Conservation (phyloP, 2,797 vertebrate genomes). For the Coccyzus lansbergi region DNA sequence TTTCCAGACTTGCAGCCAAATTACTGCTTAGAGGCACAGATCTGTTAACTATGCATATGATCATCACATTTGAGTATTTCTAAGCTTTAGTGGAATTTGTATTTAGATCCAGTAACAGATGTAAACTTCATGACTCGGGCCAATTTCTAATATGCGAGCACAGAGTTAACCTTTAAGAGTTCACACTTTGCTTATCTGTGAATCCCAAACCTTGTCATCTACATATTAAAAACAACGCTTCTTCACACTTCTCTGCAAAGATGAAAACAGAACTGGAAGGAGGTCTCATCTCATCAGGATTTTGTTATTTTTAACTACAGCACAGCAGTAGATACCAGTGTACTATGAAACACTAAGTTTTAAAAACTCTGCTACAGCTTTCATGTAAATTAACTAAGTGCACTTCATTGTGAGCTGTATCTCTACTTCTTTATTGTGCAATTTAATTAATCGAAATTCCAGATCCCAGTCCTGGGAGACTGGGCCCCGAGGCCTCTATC, state of each 20-base stretch:
- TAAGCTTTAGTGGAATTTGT: conserved; percentile 62
- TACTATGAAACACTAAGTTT: not conserved
- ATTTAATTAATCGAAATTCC: not conserved
- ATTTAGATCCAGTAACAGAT: conserved; percentile 60
- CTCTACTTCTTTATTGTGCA: not conserved
- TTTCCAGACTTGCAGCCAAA: conserved; percentile 70
- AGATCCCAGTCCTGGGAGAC: not conserved
- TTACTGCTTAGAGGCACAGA: conserved; percentile 22
- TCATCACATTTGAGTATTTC: conserved; percentile 57
- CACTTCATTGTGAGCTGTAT: not conserved
- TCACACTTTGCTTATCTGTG: conserved; percentile 60
- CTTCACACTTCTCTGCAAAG: conserved; percentile 39
- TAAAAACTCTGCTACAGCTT: not conserved
- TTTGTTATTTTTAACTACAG: conserved; percentile 45
- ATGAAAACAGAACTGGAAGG: conserved; percentile 56
- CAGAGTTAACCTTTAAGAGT: conserved; percentile 60
- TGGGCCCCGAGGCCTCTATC: accelerated
- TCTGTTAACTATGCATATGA: conserved; percentile 51
- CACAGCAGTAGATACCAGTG: not conserved
- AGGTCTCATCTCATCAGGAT: conserved; percentile 29
- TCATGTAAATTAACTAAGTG: not conserved
- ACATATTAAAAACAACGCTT: conserved; percentile 44
- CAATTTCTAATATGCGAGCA: conserved; percentile 28
- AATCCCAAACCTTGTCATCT: conserved; percentile 49
- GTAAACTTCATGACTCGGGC: conserved; percentile 33